A percentile compares a stretch with the other conserved stretches of the same genome.
Evolutionary conservation across 2,888 invertebrate species (phyloP).

Genomic region (Chalcis sispes): DNA sequence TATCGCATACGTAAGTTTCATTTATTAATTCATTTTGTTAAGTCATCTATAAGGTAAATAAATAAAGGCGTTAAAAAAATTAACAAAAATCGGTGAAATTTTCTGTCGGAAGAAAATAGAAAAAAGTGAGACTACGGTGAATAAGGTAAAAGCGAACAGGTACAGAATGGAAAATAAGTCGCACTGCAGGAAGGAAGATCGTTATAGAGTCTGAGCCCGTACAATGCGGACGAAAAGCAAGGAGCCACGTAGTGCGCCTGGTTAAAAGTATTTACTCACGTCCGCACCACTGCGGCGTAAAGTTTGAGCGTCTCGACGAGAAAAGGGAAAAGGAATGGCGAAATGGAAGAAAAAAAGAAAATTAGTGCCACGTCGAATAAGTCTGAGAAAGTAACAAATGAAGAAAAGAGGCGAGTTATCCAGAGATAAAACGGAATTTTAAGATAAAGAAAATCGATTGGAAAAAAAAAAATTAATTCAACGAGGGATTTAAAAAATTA

Average conservation of each 20-base stretch:
- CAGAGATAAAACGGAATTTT: not conserved
- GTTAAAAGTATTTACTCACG: slow-evolving; percentile 53
- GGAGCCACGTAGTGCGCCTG: slow-evolving; percentile 22
- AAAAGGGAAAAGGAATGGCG: slow-evolving; percentile 6
- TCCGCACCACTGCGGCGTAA: slow-evolving; percentile 3
- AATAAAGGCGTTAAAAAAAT: no score
- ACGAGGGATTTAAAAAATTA: no score
- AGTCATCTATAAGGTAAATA: no score
- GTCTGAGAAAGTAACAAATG: slow-evolving; percentile 10
- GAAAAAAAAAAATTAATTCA: no score
- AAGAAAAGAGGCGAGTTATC: not conserved
- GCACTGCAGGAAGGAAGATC: slow-evolving; percentile 23
- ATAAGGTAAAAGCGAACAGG: slow-evolving; percentile 17
- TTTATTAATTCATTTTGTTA: not conserved
- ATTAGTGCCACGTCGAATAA: not conserved
- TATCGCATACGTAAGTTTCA: not conserved
- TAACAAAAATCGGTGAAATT: no score
- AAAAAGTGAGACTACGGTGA: no score
- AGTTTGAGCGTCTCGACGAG: not conserved
- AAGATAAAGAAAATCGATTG: not conserved
- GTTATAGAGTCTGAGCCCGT: not conserved
- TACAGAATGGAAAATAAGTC: slow-evolving; percentile 35
- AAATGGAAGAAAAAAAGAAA: not conserved
- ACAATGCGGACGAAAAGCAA: slow-evolving; percentile 29
- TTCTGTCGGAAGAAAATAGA: no score